Percentiles rank a stretch among this genome's conserved stretches.
phyloP scores from a whole-genome alignment of 64 coral and sea anemone species.

The Montipora sp. region DNA sequence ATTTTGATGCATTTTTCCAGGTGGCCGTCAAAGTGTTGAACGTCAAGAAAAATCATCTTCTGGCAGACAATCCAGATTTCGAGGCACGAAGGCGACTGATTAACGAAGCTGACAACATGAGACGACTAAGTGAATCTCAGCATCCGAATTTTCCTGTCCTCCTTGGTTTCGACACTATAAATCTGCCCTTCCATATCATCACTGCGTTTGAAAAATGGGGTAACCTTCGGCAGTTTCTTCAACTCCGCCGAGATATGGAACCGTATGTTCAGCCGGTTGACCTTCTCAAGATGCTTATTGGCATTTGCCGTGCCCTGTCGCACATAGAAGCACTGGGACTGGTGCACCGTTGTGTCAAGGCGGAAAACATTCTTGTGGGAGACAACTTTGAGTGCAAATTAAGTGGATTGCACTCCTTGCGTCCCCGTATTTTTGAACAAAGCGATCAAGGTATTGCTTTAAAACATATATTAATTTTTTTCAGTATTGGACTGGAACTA shows the following conservation, averaged over 20 bases:
- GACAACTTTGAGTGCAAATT: conserved; percentile 46
- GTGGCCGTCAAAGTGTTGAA: conserved; percentile 11
- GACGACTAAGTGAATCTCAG: background rate
- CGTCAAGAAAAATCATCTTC: conserved; percentile 10
- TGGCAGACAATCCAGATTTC: background rate
- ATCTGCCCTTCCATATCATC: conserved; percentile 54
- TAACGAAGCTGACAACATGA: conserved; percentile 23
- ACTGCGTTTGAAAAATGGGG: conserved; percentile 11
- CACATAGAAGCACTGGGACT: conserved; percentile 36
- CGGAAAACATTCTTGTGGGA: conserved; percentile 63
- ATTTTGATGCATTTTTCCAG: background rate
- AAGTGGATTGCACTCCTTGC: conserved; percentile 48
- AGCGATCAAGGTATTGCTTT: background rate
- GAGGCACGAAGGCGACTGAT: background rate
- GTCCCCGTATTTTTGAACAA: background rate
- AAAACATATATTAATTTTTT: too few species aligned
- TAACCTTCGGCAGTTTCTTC: conserved; percentile 59
- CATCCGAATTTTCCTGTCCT: conserved; percentile 51
- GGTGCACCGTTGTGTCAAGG: conserved; percentile 65
- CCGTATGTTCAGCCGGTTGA: background rate
- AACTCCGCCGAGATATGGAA: background rate
- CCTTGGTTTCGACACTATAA: conserved; percentile 34
- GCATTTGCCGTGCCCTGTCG: conserved; percentile 23
- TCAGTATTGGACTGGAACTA: too few species aligned
- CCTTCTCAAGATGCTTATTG: conserved; percentile 37